Conservation (phyloP, 2,888 invertebrate genomes). For the Cerastoderma edule region DNA sequence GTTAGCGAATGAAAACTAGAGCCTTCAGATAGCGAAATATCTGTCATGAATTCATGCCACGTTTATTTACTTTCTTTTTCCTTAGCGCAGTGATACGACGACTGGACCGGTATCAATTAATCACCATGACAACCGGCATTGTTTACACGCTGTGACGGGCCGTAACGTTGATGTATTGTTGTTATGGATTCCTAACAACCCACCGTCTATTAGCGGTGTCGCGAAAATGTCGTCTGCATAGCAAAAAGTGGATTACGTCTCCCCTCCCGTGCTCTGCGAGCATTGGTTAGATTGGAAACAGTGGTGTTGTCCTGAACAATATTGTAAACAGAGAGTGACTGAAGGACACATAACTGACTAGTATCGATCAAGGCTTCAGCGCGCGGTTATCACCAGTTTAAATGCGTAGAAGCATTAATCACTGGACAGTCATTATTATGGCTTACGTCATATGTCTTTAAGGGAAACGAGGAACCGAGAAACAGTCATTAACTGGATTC, state of each 20-base stretch:
- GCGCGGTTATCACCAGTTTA: neutral
- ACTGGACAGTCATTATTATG: conserved; percentile 6
- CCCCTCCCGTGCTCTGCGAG: too few relatives aligned
- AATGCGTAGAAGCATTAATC: conserved; percentile 16
- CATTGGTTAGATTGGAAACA: neutral
- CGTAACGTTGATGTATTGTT: conserved; percentile 16
- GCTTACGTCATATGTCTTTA: neutral
- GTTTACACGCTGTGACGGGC: neutral
- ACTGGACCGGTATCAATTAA: too few relatives aligned
- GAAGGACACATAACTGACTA: neutral
- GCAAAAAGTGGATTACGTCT: neutral
- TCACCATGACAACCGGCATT: conserved; percentile 11
- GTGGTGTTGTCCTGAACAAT: conserved; percentile 1
- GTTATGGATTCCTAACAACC: conserved; percentile 21
- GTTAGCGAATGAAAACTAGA: too few relatives aligned
- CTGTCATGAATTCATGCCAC: too few relatives aligned
- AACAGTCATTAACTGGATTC: too few relatives aligned
- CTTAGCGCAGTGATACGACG: too few relatives aligned
- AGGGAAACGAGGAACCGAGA: neutral
- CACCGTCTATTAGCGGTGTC: conserved; percentile 7
- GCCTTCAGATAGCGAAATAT: too few relatives aligned
- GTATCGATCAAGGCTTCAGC: conserved; percentile 11
- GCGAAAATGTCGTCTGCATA: conserved; percentile 16
- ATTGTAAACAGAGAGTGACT: neutral
- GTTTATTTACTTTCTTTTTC: too few relatives aligned